Evolutionary conservation across 2,113 vertebrate species (phyloP).

Genomic region (Catharus minimus): DNA sequence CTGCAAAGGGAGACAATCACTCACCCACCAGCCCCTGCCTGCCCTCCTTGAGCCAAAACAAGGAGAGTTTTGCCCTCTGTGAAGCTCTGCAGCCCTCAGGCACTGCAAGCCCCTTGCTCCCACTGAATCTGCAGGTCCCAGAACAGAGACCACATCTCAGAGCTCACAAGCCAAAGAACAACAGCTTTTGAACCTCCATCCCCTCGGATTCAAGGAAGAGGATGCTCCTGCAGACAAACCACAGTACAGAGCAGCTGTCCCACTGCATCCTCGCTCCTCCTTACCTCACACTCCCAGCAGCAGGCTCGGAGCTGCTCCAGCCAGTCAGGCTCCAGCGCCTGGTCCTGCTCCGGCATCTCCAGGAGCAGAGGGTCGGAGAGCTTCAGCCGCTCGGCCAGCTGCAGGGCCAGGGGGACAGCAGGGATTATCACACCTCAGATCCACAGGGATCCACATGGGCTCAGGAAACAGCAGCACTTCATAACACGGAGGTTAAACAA

Average conservation of each 20-base stretch:
- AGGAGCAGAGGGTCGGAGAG: conserved; percentile 77
- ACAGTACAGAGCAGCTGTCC: rapidly evolving
- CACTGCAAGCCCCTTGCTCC: neutral
- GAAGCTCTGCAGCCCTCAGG: neutral
- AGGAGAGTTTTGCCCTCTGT: rapidly evolving
- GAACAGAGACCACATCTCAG: neutral
- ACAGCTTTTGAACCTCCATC: rapidly evolving
- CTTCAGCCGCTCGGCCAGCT: conserved; percentile 87
- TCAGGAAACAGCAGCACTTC: rapidly evolving
- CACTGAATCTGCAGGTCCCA: neutral
- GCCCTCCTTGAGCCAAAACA: neutral
- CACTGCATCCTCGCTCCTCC: neutral
- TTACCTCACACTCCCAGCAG: conserved; percentile 71
- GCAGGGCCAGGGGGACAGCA: neutral
- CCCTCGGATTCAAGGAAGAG: neutral
- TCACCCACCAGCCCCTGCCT: neutral
- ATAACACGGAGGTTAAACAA: rapidly evolving
- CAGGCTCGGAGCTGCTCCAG: conserved; percentile 72
- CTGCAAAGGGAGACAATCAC: neutral
- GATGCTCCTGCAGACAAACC: neutral
- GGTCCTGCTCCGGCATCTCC: conserved; percentile 58
- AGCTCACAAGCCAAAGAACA: neutral
- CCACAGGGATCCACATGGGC: rapidly evolving
- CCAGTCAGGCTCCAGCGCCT: conserved; percentile 79
- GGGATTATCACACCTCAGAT: rapidly evolving